Base-by-base conservation (phyloP, 1,140 invertebrate genomes). In the Lucilia cuprina region DNA sequence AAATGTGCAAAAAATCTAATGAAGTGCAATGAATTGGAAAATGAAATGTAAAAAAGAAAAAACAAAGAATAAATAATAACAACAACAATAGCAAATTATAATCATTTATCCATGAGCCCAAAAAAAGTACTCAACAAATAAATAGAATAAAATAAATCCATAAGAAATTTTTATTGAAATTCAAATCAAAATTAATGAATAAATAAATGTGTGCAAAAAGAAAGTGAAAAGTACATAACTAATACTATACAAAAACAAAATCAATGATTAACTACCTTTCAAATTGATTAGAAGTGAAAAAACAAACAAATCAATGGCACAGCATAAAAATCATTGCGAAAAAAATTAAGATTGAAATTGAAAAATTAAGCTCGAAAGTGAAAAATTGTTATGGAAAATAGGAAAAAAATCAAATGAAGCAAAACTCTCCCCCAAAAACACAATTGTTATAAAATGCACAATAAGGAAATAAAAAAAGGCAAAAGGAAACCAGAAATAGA, bases 11-110 rank as follows among this genome's bases (percentile, higher is more conserved):
- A 80, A 80, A 49, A 50, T 19, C 77, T 50, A 80, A 80, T 80
- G 77, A 80, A 80, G 77, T 80, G 77, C 77, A 80, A 21, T 80
- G 47, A 80, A 50, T 25, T 80, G 77, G 41, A 80, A 80, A 77
- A 10, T 21, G 13, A 77, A 77, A 77, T 74, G 41, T 41, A 77
- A 75, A 13, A n/a, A 75, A 0, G 30, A 80, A 41, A n/a, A 47
- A 49, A 80, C 8, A n/a, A 49, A 80, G 4, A 80, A 80, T 19
- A 50, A 50, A 80, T n/a, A 12, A 50, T 25, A 49, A 80, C 8
- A 41, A 78, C 35, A 35, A 75, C 9, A 75, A 19, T 14, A 17
- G n/a, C 77, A 49, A 49, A 49, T 49, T 12, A 80, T 10, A 19
- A 70, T 21, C 19, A 70, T 55, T 55, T 55, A 55, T 55, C 50